Conservation (phyloP, 2,797 vertebrate species). For the Remorina albescens region DNA sequence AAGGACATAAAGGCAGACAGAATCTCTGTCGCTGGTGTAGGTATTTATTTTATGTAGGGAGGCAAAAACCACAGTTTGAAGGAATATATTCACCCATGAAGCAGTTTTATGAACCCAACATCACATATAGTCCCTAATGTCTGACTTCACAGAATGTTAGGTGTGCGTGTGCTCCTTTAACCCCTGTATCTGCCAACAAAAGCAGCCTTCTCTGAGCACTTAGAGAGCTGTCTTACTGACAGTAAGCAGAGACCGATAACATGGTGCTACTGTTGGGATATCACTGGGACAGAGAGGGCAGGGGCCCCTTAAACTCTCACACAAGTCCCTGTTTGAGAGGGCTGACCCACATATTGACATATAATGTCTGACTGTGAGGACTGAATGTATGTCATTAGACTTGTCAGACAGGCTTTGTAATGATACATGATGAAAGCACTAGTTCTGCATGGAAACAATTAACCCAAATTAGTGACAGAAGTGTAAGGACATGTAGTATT, state of each 20-base stretch:
- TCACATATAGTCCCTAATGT: neutral
- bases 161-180: slow-evolving; percentile 7
- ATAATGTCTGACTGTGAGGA: slow-evolving; percentile 8
- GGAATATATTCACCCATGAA: slow-evolving; percentile 11
- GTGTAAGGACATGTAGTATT: slow-evolving; percentile 53
- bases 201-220: slow-evolving; percentile 14
- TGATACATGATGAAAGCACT: slow-evolving; percentile 27
- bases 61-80: neutral
- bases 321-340: slow-evolving; percentile 22
- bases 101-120: neutral
- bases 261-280: slow-evolving; percentile 55
- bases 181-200: slow-evolving; percentile 14
- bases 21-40: slow-evolving; percentile 6
- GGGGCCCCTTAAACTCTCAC: slow-evolving; percentile 19
- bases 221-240: slow-evolving; percentile 55
- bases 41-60: slow-evolving; percentile 35
- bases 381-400: slow-evolving; percentile 29
- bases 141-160: slow-evolving; percentile 1
- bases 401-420: slow-evolving; percentile 34
- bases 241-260: slow-evolving; percentile 65
- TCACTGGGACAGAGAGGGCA: slow-evolving; percentile 45
- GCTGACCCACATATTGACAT: slow-evolving; percentile 51
- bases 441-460: slow-evolving; percentile 59
- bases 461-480: slow-evolving; percentile 57
- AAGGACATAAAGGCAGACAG: slow-evolving; percentile 3